A percentile compares a stretch with the other conserved stretches of the same genome.
Evolutionary conservation across 1,140 invertebrate genomes (phyloP).

Genomic region (Nylanderia fulva): DNA sequence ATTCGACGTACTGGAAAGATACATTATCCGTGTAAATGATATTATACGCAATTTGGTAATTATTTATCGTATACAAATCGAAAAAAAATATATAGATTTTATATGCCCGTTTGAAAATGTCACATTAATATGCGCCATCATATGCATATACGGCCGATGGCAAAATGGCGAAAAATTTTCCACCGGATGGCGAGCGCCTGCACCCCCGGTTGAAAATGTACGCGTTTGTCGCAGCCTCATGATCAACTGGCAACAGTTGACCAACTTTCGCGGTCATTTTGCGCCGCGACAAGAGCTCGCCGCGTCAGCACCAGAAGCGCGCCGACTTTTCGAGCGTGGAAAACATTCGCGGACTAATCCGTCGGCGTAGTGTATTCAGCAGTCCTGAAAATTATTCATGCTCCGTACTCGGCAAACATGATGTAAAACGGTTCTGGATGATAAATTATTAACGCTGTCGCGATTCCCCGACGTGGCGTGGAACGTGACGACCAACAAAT

Average conservation of each 20-base stretch:
- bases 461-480: constrained; percentile 31
- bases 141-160: constrained; percentile 29
- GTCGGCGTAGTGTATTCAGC: constrained; percentile 49
- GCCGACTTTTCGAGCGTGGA: constrained; percentile 70
- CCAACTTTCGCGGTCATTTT: constrained; percentile 70
- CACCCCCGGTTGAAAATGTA: constrained; percentile 63
- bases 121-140: constrained; percentile 40
- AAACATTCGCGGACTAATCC: constrained; percentile 65
- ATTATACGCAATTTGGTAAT: constrained; percentile 43
- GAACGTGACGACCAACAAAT: constrained; percentile 56
- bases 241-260: constrained; percentile 64
- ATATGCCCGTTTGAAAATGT: not conserved
- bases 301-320: constrained; percentile 67
- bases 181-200: constrained; percentile 11
- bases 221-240: constrained; percentile 66
- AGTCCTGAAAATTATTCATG: constrained; percentile 64
- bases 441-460: constrained; percentile 62
- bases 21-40: constrained; percentile 26
- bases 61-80: constrained; percentile 1
- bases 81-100: constrained; percentile 9
- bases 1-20: not conserved
- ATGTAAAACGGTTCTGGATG: constrained; percentile 58
- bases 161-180: constrained; percentile 44
- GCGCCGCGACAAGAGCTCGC: constrained; percentile 42
- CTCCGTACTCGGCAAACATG: constrained; percentile 51